These are phyloP conservation scores for Phyllotreta striolata DNA, from an alignment of 2,888 invertebrate genomes.

Conservation along the genomic window DNA sequence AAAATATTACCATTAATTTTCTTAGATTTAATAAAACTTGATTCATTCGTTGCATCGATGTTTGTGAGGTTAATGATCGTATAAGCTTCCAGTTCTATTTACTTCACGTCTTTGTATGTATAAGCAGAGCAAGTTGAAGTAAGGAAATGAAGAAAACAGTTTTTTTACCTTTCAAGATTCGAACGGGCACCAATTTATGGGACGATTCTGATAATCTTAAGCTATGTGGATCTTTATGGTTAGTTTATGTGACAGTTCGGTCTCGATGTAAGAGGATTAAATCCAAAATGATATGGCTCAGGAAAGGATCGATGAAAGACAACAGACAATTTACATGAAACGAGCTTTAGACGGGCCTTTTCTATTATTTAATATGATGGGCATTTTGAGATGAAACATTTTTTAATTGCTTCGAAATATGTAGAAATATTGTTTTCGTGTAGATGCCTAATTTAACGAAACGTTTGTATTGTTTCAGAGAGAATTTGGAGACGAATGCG, in stretches of 20 bases:
- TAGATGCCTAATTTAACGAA: no score
- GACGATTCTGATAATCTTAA: slow-evolving; percentile 36
- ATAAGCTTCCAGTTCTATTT: no score
- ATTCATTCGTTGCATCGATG: no score
- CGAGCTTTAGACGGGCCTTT: slow-evolving; percentile 32
- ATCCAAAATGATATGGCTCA: slow-evolving; percentile 26
- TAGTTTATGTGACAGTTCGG: slow-evolving; percentile 37
- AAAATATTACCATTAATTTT: no score
- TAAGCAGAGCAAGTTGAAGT: slow-evolving; percentile 10
- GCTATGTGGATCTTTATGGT: slow-evolving; percentile 37
- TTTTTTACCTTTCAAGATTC: slow-evolving; percentile 26
- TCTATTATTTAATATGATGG: slow-evolving; percentile 23
- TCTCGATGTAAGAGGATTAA: slow-evolving; percentile 39
- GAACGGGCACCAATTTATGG: slow-evolving; percentile 29
- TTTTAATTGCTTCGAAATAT: not conserved
- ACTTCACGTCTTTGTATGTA: not conserved
- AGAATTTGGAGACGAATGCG: slow-evolving; percentile 81
- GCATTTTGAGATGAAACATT: slow-evolving; percentile 19
- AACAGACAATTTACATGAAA: slow-evolving; percentile 30
- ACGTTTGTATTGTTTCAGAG: slow-evolving; percentile 74
- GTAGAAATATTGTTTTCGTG: not conserved
- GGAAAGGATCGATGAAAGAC: slow-evolving; percentile 34
- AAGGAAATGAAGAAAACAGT: slow-evolving; percentile 23
- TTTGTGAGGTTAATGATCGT: no score
- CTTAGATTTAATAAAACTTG: no score